Evolutionary conservation across 2,797 vertebrate genomes (phyloP), one percentile per base, ranked within the genome.

Genomic region (Dromococcyx pavoninus): DNA sequence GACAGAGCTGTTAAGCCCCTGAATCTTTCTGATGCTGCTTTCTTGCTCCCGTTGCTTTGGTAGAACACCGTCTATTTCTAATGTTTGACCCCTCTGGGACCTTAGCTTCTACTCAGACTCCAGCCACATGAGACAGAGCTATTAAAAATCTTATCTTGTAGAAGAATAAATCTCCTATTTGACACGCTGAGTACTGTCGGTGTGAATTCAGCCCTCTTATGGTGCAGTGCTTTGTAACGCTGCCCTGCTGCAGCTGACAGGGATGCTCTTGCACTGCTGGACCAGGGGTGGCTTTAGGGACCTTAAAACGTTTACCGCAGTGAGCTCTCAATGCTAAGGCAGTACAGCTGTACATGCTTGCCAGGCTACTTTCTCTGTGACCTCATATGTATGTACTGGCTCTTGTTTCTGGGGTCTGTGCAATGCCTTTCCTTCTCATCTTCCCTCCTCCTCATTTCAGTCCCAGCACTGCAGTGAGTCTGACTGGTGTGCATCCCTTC

Each of bases 401-500:
- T 71, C 24, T 83, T 65, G 43, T 46, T 5, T 77, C 46, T 64
- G 43, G 18, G 21, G 13, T 75, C 61, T 60, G 0, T 9, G 57
- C 17, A 73, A 86, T 61, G 44, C 50, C 7, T 56, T 89, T 92
- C 17, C 17, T 67, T 51, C 46, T 88, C 46, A 23, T 46, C 21
- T 71, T 53, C 46, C 12, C n/a, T 46, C 9, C 14, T 24, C 86
- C 54, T 54, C 62, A 69, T 54, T 93, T 91, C 33, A 57, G 41
- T 67, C 74, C 48, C n/a, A 80, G 71, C 44, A 54, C 91, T 96
- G 96, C 89, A 94, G 93, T 19, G 41, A 84, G 37, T 48, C 57
- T 75, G 72, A 22, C 74, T 44, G 35, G 19, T 54, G 41, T 84
- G 58, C 23, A 11, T 76, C 53, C 41, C 43, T 91, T 54, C 21